These are phyloP conservation scores for Phocoena sinus DNA, from an alignment of 2,113 vertebrate genomes.

Conservation along the genomic window DNA sequence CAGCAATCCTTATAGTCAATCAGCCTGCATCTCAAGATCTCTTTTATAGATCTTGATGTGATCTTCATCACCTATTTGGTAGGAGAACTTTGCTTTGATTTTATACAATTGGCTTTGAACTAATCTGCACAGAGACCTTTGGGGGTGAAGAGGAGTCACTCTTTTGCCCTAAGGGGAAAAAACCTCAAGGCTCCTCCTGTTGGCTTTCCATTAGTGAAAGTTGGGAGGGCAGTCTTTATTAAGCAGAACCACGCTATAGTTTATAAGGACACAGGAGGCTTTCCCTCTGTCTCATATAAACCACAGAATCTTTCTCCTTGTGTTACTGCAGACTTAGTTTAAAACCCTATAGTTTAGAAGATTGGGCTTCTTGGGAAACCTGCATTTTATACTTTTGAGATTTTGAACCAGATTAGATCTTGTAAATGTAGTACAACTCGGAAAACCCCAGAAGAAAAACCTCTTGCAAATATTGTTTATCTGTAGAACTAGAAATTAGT, in stretches of 20 bases:
- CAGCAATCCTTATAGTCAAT: neutral
- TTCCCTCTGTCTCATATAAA: neutral
- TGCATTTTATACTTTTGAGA: slow-evolving; percentile 3
- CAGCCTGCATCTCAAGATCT: neutral
- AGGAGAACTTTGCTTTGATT: neutral
- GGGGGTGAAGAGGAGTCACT: neutral
- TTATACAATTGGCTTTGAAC: neutral
- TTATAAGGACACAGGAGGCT: neutral
- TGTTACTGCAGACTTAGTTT: neutral
- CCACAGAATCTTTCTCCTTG: neutral
- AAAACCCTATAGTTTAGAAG: neutral
- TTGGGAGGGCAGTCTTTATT: neutral
- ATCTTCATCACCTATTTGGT: neutral
- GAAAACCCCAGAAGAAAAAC: neutral
- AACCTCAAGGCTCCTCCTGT: neutral
- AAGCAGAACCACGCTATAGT: neutral
- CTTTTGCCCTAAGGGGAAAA: neutral
- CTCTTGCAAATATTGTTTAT: neutral
- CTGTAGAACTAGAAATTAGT: slow-evolving; percentile 24
- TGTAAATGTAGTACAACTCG: neutral
- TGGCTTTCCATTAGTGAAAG: neutral
- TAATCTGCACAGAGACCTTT: neutral
- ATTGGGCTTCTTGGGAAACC: neutral
- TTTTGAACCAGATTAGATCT: slow-evolving; percentile 9
- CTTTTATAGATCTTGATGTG: neutral